These are phyloP conservation scores for Pavo muticus DNA, from an alignment of 2,113 vertebrate species.

Conservation along the genomic window DNA sequence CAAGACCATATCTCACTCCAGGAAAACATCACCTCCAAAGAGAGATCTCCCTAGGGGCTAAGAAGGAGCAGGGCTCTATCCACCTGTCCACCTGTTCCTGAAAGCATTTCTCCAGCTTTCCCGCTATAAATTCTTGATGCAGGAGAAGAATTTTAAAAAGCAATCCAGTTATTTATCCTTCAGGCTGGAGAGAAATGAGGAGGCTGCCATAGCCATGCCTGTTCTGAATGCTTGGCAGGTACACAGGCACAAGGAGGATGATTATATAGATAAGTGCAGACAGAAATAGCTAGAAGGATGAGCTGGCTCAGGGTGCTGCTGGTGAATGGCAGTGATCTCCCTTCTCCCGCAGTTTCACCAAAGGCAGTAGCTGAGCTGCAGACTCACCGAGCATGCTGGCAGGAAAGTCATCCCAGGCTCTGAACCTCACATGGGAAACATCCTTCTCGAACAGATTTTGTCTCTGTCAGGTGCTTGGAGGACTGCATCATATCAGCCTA, in stretches of 20 bases:
- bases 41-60: background rate
- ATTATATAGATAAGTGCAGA: slow-evolving; percentile 52
- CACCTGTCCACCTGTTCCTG: background rate
- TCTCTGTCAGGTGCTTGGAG: background rate
- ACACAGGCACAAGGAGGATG: slow-evolving; percentile 35
- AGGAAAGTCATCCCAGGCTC: background rate
- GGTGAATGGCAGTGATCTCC: slow-evolving; percentile 2
- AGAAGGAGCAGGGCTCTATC: background rate
- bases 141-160: background rate
- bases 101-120: slow-evolving; percentile 14
- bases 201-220: slow-evolving; percentile 33
- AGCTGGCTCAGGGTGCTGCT: background rate
- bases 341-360: background rate
- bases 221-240: slow-evolving; percentile 63
- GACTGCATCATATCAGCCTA: slow-evolving; percentile 39
- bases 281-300: slow-evolving; percentile 65
- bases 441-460: background rate
- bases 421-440: slow-evolving; percentile 1
- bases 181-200: slow-evolving; percentile 2
- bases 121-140: background rate
- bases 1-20: background rate
- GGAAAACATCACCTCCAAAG: background rate
- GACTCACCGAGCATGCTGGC: background rate
- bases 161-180: slow-evolving; percentile 31
- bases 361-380: background rate